phyloP scores from a whole-genome alignment of 2,113 vertebrate genomes.

The Cranoglanis bouderius region DNA sequence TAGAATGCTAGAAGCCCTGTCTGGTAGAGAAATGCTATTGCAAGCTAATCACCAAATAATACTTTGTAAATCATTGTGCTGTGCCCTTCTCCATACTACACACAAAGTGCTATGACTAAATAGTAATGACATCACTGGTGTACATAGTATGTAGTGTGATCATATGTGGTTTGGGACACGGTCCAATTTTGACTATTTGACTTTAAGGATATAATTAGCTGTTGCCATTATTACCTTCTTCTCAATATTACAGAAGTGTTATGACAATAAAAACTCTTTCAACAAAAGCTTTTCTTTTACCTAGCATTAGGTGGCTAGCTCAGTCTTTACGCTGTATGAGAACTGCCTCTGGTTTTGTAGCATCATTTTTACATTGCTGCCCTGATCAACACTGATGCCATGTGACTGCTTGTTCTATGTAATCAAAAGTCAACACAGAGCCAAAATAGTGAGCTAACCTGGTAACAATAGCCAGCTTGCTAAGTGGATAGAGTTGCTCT shows the following conservation, averaged over 20 bases:
- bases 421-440: background rate
- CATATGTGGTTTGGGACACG: background rate
- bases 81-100: background rate
- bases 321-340: no score
- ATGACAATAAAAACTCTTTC: background rate
- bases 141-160: background rate
- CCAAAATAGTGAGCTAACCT: background rate
- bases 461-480: background rate
- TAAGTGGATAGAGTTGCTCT: background rate
- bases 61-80: background rate
- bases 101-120: background rate
- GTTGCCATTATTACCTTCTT: background rate
- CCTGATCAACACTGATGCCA: background rate
- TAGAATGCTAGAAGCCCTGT: background rate
- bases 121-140: background rate
- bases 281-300: background rate
- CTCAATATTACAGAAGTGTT: background rate
- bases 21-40: no score
- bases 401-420: background rate
- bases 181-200: background rate
- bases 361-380: background rate
- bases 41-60: background rate
- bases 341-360: background rate
- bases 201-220: background rate
- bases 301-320: no score